Evolutionary conservation across 1,140 invertebrate genomes (phyloP), one percentile per base, ranked within the genome.

Genomic region (Drosophila orosa): DNA sequence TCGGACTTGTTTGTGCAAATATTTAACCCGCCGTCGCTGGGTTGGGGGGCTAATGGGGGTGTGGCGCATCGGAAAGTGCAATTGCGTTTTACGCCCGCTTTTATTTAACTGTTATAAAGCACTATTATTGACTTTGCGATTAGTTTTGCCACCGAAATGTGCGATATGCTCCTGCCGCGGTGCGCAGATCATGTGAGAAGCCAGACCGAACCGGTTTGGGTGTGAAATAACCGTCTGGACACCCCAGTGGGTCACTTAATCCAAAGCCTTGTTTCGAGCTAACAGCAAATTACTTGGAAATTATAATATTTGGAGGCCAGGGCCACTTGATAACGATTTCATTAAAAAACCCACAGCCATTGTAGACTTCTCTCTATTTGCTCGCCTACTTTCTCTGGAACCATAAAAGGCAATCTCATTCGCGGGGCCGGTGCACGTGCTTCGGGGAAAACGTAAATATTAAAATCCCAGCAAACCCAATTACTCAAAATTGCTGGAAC

Each of bases 31-130:
- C 33, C 17, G 8, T 15, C 15, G 12, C 31, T 22, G 25, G 15
- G 27, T n/a, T 2, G 0, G 25, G 37, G 45, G 42, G 31, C 25
- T 35, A 17, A 31, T 25, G 19, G 29, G 59, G 42, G 33, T 45
- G 37, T 68, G 66, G 48, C 39, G 42, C 35, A n/a, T 9, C 54
- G 47, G 55, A 37, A 87, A 86, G 83, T 87, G 83, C 83, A 87
- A 87, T 89, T 87, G 83, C 83, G 83, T 79, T 89, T 89, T 56
- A 80, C 54, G n/a, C 27, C 31, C 13, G 50, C 10, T 35, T 56
- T 33, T 71, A 58, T 59, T 75, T 76, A 52, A 75, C 61, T 75
- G 54, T 71, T 48, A 58, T 71, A 71, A 33, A 17, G 52, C 68
- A 48, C 66, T 71, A 72, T 71, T 27, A 71, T 71, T 72, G 68